Evolutionary conservation across 2,113 vertebrate genomes (phyloP).

Genomic region (Cairina moschata): DNA sequence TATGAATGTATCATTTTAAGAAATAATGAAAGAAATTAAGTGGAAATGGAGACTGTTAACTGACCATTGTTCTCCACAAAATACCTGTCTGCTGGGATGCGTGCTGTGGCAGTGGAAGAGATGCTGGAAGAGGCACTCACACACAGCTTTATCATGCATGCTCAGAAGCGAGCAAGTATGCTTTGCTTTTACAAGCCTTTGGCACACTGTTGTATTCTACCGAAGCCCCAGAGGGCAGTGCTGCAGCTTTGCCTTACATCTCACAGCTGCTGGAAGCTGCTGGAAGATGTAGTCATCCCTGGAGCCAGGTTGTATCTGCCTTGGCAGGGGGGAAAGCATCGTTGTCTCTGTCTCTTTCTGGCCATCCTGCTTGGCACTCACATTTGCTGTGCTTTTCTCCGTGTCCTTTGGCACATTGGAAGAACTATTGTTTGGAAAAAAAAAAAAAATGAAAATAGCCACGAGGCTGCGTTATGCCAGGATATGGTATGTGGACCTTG

Average conservation of each 20-base stretch:
- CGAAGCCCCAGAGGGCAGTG: not conserved
- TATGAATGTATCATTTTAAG: not conserved
- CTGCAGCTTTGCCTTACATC: not conserved
- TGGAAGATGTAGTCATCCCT: not conserved
- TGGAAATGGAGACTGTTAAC: not conserved
- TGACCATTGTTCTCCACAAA: not conserved
- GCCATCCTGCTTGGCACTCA: not conserved
- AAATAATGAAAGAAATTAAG: not conserved
- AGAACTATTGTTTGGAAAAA: not conserved
- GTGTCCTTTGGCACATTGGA: not conserved
- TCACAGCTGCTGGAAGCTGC: not conserved
- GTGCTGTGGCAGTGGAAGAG: not conserved
- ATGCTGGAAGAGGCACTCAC: fast-evolving
- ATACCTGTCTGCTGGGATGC: fast-evolving
- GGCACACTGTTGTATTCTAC: not conserved
- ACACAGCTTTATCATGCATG: not conserved
- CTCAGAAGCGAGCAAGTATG: not conserved
- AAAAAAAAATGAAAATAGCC: not conserved
- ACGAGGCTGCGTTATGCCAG: not conserved
- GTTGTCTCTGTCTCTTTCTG: not conserved
- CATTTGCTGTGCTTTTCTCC: not conserved
- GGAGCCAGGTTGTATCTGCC: not conserved
- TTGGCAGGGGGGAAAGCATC: not conserved
- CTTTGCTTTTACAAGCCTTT: not conserved
- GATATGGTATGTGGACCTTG: not conserved